Evolutionary conservation across 2,113 vertebrate genomes (phyloP), one percentile per base, ranked within the genome.

Genomic region (Turnix velox): DNA sequence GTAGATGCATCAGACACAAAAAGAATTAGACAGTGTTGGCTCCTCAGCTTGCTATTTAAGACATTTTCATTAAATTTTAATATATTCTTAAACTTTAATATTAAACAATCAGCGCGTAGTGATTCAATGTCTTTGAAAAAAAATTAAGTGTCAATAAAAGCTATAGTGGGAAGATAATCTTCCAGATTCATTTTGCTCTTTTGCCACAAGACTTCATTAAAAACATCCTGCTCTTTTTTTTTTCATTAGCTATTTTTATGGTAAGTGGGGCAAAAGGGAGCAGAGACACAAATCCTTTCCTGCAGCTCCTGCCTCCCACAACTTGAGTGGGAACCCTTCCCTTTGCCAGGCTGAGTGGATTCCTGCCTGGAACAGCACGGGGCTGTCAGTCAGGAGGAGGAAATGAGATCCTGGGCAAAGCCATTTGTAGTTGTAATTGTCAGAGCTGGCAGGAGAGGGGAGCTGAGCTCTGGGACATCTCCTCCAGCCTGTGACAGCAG

Each of bases 71-170:
- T 78, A 92, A 80, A 69, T 61, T 92, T 94, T 95, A 84, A 88
- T 92, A 19, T 84, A 84, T 52, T 88, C 77, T 92, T 84, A 84
- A 78, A 82, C 22, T 93, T 92, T 72, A 82, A 89, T 92, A 93
- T 86, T 86, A 81, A 37, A 54, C 40, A 76, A 81, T 86, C 69
- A 81, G 52, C n/a, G 45, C 23, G 28, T 71, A 91, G 83, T 77
- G 87, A 92, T 63, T 88, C 91, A 81, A 52, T 42, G 73, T 30
- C 86, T 92, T 86, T 35, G 51, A 76, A 93, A 92, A 93, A 92
- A 93, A 85, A 83, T 83, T 83, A 90, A 92, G 65, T 77, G 77
- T 57, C 82, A 84, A 78, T 94, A 93, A 92, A 95, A 49, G 22
- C 62, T 61, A 40, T 12, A 59, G 20, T 12, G 59, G 68, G 76